Evolutionary conservation across 2,113 vertebrate genomes (phyloP).

Genomic region (Platichthys flesus): DNA sequence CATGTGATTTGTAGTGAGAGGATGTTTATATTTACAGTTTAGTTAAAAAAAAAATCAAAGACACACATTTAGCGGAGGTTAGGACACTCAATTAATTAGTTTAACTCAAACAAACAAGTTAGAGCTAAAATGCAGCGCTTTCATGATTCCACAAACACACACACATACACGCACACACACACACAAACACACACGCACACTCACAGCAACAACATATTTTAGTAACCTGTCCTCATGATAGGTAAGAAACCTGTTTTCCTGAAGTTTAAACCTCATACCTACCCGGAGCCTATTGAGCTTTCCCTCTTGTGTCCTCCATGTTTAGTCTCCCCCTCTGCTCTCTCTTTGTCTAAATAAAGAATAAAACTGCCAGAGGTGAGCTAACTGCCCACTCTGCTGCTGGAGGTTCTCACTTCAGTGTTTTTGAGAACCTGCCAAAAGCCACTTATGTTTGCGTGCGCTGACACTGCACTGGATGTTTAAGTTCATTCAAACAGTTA

Average conservation of each 20-base stretch:
- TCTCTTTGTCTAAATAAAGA: conserved; percentile 76
- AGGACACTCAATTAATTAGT: too few relatives aligned
- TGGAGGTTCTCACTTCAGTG: conserved; percentile 72
- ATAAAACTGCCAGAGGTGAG: conserved; percentile 68
- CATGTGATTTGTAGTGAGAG: too few relatives aligned
- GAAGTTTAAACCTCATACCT: conserved; percentile 10
- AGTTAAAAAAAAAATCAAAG: neutral
- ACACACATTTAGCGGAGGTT: too few relatives aligned
- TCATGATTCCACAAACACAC: too few relatives aligned
- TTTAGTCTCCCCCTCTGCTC: conserved; percentile 69
- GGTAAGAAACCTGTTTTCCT: conserved; percentile 5
- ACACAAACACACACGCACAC: too few relatives aligned
- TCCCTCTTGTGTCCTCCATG: conserved; percentile 53
- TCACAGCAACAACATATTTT: neutral
- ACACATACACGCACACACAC: neutral
- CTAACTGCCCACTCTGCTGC: conserved; percentile 74
- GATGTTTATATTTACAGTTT: too few relatives aligned
- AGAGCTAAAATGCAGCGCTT: too few relatives aligned
- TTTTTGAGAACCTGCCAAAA: conserved; percentile 76
- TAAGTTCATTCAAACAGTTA: conserved; percentile 67
- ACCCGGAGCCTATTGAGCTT: conserved; percentile 43
- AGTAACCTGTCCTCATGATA: neutral
- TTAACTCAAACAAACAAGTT: too few relatives aligned
- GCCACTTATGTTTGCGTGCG: conserved; percentile 63
- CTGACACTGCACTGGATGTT: conserved; percentile 60